Evolutionary conservation across 2,113 vertebrate species (phyloP).

Genomic region (Ceyx cyanopectus): DNA sequence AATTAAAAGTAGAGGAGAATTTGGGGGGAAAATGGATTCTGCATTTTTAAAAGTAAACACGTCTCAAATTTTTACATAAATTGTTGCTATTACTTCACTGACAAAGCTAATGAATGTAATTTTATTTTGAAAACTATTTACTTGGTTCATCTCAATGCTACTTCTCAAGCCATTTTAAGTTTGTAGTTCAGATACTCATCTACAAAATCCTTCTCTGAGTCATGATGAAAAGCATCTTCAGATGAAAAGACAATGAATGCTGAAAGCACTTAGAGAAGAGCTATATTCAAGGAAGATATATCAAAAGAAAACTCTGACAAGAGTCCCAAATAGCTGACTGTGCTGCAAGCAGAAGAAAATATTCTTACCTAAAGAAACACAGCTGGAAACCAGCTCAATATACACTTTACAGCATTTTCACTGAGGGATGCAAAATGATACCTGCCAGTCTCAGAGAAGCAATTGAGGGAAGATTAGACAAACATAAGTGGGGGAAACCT

Average conservation of each 20-base stretch:
- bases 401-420: neutral
- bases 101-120: neutral
- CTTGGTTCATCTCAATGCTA: neutral
- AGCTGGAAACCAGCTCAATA: slow-evolving; percentile 44
- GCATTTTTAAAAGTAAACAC: neutral
- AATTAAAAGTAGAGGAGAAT: neutral
- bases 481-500: neutral
- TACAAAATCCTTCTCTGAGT: neutral
- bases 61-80: neutral
- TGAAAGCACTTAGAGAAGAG: slow-evolving; percentile 11
- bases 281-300: neutral
- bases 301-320: slow-evolving; percentile 17
- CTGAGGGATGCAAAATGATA: slow-evolving; percentile 21
- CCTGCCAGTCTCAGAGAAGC: slow-evolving; percentile 6
- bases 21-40: neutral
- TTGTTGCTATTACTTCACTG: neutral
- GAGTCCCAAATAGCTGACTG: neutral
- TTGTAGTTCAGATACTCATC: neutral
- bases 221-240: neutral
- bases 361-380: slow-evolving; percentile 19
- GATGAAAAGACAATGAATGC: neutral
- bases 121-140: neutral
- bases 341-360: neutral
- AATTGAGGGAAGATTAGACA: neutral
- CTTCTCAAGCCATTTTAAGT: neutral